These are phyloP conservation scores for Lypha dubia DNA, from an alignment of 2,888 invertebrate species.

Conservation along the genomic window DNA sequence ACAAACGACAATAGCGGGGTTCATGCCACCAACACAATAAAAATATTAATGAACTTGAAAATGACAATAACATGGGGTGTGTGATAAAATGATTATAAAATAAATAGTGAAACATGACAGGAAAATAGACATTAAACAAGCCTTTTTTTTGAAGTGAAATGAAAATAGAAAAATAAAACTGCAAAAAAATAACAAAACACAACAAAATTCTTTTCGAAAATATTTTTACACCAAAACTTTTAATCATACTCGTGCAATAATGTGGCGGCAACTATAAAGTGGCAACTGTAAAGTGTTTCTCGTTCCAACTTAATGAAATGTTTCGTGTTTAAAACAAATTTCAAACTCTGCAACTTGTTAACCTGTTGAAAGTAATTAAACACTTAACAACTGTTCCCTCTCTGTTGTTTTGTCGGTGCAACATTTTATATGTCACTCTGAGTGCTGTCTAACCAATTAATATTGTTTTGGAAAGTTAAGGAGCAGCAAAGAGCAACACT, in stretches of 20 bases:
- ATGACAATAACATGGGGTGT: background rate
- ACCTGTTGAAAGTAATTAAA: constrained; percentile 55
- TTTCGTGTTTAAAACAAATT: constrained; percentile 64
- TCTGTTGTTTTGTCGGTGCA: constrained; percentile 2
- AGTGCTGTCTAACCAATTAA: constrained; percentile 10
- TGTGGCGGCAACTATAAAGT: constrained; percentile 5
- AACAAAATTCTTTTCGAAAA: constrained; percentile 3
- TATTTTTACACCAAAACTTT: background rate
- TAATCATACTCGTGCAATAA: background rate
- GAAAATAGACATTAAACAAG: background rate
- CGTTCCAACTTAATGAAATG: constrained; percentile 12
- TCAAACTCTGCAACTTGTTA: constrained; percentile 38
- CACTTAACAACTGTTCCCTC: constrained; percentile 50
- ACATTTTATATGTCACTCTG: constrained; percentile 7
- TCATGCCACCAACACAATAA: background rate
- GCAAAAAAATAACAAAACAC: too few relatives aligned
- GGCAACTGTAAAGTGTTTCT: background rate
- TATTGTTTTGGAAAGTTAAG: constrained; percentile 6
- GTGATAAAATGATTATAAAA: background rate
- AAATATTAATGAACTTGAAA: constrained; percentile 17
- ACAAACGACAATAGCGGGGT: constrained; percentile 7
- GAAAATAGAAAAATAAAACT: background rate
- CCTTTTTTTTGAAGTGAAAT: background rate
- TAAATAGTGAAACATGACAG: constrained; percentile 16
- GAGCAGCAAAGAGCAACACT: background rate